Conservation (phyloP, 2,113 vertebrate genomes). For the Scomber colias region DNA sequence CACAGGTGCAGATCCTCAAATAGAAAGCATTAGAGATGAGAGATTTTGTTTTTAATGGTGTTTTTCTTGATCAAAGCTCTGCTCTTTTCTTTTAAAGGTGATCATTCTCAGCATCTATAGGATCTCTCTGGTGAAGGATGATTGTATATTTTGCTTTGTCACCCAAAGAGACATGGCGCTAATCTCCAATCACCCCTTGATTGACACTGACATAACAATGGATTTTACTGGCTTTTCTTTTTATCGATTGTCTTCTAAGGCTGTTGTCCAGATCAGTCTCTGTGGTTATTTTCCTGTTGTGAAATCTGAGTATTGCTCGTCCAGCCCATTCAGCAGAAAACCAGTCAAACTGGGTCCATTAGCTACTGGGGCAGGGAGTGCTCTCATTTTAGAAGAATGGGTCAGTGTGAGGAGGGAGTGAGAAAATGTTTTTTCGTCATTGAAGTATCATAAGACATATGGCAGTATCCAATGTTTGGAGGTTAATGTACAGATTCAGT, state of each 20-base stretch:
- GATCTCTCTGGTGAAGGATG: not conserved
- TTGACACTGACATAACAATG: not conserved
- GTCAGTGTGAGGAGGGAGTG: conserved; percentile 3
- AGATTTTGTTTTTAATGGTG: not conserved
- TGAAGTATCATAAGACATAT: conserved; percentile 2
- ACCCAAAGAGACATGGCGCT: not conserved
- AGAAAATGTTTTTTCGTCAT: not conserved
- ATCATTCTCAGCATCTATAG: not conserved
- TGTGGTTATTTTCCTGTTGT: conserved; percentile 46
- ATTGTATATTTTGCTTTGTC: not conserved
- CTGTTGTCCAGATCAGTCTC: conserved; percentile 16
- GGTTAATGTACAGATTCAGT: not conserved
- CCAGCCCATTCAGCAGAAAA: conserved; percentile 61
- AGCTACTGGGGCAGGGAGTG: conserved; percentile 17
- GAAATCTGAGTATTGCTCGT: conserved; percentile 63
- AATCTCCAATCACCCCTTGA: no score
- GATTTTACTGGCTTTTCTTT: not conserved
- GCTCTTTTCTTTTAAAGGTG: not conserved
- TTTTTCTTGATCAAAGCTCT: conserved; percentile 1
- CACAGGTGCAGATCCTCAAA: conserved; percentile 6
- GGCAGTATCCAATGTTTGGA: not conserved
- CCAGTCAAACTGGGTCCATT: conserved; percentile 73
- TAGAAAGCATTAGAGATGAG: not conserved
- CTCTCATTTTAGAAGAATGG: conserved; percentile 55
- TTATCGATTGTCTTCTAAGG: not conserved